phyloP scores from a whole-genome alignment of 2,113 vertebrate species.

The Phalacrocorax aristotelis region DNA sequence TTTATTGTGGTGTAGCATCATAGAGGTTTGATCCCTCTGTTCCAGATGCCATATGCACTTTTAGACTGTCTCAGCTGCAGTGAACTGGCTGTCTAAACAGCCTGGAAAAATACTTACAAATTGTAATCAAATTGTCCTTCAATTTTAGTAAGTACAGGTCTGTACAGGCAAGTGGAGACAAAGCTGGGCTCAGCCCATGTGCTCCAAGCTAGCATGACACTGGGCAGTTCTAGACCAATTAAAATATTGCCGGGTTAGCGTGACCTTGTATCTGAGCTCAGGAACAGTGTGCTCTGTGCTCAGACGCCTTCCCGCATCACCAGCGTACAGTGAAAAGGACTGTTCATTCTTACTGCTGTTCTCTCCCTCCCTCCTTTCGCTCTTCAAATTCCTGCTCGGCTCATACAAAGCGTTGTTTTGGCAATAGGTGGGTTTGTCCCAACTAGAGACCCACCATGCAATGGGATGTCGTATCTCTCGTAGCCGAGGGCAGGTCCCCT shows the following conservation, averaged over 20 bases:
- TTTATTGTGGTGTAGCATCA: not conserved
- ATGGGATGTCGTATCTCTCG: rapidly evolving
- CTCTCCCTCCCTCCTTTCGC: not conserved
- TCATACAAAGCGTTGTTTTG: not conserved
- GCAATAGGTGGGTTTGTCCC: not conserved
- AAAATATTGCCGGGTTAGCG: rapidly evolving
- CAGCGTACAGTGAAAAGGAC: rapidly evolving
- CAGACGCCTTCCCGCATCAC: rapidly evolving
- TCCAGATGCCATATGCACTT: not conserved
- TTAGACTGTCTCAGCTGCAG: not conserved
- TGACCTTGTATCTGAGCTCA: not conserved
- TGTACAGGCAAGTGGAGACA: not conserved
- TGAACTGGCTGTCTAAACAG: not conserved
- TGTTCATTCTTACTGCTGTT: not conserved
- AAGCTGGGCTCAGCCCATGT: not conserved
- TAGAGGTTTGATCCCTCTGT: no score
- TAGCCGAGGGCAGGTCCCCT: not conserved
- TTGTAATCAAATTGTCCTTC: not conserved
- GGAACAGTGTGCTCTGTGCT: not conserved
- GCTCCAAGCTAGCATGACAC: rapidly evolving
- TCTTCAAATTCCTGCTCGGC: rapidly evolving
- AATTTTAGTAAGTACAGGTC: not conserved
- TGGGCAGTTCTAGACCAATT: not conserved
- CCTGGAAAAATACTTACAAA: not conserved
- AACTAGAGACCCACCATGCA: not conserved